Conservation (phyloP, 1,140 invertebrate genomes). For the Scylla paramamosain region DNA sequence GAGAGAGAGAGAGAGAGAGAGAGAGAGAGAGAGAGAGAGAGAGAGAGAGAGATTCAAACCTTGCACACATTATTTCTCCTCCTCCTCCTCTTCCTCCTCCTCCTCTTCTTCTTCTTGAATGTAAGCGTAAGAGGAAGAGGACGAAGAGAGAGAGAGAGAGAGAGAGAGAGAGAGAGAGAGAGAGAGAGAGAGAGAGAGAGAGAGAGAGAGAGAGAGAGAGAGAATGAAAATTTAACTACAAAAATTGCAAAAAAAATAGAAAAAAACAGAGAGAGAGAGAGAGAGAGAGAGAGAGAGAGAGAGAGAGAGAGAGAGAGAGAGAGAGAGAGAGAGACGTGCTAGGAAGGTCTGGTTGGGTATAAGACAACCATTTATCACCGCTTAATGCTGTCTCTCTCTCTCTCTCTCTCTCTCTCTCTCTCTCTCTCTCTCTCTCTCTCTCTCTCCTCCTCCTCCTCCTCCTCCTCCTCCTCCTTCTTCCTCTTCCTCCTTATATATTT, state of each 20-base stretch:
- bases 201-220: background rate
- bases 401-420: constrained; percentile 37
- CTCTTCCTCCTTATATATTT: background rate
- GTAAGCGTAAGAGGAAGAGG: background rate
- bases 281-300: constrained; percentile 4
- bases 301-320: background rate
- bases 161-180: too few species aligned
- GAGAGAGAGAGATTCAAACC: too few species aligned
- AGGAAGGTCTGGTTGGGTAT: background rate
- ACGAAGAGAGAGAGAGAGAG: too few species aligned
- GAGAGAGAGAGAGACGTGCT: background rate
- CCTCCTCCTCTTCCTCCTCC: too few species aligned
- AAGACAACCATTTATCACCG: background rate
- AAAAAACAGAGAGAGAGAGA: background rate
- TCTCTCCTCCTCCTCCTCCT: background rate
- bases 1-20: too few species aligned
- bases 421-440: background rate
- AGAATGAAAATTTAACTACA: too few species aligned
- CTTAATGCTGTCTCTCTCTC: constrained; percentile 13
- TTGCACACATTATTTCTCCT: too few species aligned
- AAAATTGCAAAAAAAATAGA: background rate
- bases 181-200: too few species aligned
- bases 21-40: too few species aligned
- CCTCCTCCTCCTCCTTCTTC: background rate
- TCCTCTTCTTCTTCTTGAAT: too few species aligned